Conservation (phyloP, 2,113 vertebrate species). For the Albula glossodonta region DNA sequence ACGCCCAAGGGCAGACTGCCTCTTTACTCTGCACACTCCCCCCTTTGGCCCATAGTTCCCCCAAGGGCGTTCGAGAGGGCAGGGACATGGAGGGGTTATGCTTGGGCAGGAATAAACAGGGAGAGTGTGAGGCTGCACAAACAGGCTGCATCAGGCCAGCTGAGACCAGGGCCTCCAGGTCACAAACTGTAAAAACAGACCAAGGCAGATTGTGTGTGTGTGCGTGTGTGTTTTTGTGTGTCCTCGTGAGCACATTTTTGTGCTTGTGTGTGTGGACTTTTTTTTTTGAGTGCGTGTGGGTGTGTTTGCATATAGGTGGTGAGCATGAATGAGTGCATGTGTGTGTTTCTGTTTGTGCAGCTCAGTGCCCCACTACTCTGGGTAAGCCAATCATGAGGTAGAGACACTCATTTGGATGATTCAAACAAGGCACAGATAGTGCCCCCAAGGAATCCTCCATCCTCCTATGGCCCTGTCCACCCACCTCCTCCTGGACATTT, state of each 20-base stretch:
- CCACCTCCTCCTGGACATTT: neutral
- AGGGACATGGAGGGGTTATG: neutral
- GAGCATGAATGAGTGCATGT: neutral
- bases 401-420: neutral
- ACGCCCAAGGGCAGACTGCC: neutral
- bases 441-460: too few relatives aligned
- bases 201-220: conserved; percentile 15
- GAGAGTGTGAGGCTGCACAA: neutral
- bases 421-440: neutral
- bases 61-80: neutral
- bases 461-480: too few relatives aligned
- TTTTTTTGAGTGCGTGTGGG: neutral
- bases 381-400: neutral
- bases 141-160: conserved; percentile 13
- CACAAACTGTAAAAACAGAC: neutral
- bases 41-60: neutral
- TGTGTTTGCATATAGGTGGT: neutral
- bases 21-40: neutral
- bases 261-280: neutral
- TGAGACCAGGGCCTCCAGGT: conserved; percentile 28
- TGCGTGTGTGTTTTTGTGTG: neutral
- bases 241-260: too few relatives aligned
- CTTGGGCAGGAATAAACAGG: conserved; percentile 11
- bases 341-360: neutral
- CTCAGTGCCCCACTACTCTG: neutral